Base-by-base conservation (phyloP, 2,113 vertebrate species). In the Cinclus mexicanus region DNA sequence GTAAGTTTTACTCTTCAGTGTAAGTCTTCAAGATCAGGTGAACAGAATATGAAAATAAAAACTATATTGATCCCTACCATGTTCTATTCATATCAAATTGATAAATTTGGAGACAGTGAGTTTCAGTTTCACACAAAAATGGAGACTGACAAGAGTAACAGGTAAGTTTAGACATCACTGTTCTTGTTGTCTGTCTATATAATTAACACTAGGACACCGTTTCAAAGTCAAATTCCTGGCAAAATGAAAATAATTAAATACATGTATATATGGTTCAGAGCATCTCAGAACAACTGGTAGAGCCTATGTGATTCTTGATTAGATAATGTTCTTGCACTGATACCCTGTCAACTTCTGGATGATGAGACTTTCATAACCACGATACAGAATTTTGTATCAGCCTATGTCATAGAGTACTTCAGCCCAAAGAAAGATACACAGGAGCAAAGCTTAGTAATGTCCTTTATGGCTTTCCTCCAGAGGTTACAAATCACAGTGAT, bases 201-300 rank as follows among this genome's bases (percentile, higher is more conserved):
- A 52, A 64, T 71, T 82, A 79, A 86, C 31, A 57, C 18, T 19
- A 49, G 39, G 72, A 80, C 4, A 50, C 6, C 14, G 59, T 57
- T 35, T 12, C 23, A 50, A 76, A 90, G 37, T 55, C 56, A 85
- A 80, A 80, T 9, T 86, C 35, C 24, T 60, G 49, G 14, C 31
- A 83, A 83, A 88, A 63, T 9, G 31, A 26, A 46, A 84, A 37
- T 37, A 87, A 56, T 85, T 46, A 69, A 80, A 72, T 35, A 67
- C 6, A 37, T 0, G 1, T 25, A 52, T 0, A 35, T 35, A 24
- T 3, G 0, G 63, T 28, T 77, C 47, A 81, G 26, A 83, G 33
- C 39, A 77, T 29, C 42, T 85, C 37, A 55, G 14, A 87, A 77
- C 21, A 87, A 25, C 1, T 65, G 59, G 26, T 8, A 60, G 68